phyloP scores from a whole-genome alignment of 2,113 vertebrate species.

The Stigmatopora nigra region DNA sequence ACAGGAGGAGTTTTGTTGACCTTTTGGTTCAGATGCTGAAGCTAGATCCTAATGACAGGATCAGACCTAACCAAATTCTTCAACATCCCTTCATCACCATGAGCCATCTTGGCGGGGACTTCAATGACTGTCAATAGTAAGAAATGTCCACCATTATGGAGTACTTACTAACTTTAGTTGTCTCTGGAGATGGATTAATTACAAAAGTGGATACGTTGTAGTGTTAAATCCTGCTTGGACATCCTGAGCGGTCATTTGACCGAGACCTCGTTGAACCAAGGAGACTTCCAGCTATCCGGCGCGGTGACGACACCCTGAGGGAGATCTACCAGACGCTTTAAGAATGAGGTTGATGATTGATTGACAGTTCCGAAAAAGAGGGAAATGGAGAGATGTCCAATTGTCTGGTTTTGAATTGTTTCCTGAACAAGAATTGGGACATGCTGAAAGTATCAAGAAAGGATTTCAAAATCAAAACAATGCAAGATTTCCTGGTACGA shows the following conservation, averaged over 20 bases:
- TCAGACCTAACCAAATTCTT: slow-evolving; percentile 1
- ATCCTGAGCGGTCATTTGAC: not conserved
- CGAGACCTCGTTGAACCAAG: not conserved
- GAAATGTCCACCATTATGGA: not conserved
- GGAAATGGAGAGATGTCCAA: not conserved
- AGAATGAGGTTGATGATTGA: not conserved
- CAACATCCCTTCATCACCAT: slow-evolving; percentile 11
- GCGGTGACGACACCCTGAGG: not conserved
- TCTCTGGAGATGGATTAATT: not conserved
- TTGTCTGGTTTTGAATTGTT: not conserved
- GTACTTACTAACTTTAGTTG: not conserved
- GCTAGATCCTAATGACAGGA: not conserved
- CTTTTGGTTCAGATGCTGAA: slow-evolving; percentile 8
- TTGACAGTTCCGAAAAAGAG: not conserved
- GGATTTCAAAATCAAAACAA: not conserved
- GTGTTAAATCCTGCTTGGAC: slow-evolving; percentile 4
- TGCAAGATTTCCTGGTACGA: not conserved
- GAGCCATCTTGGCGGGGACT: not conserved
- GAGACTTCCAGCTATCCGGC: not conserved
- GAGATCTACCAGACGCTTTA: not conserved
- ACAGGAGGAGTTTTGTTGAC: slow-evolving; percentile 6
- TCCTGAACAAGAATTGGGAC: not conserved
- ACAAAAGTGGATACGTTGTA: not conserved
- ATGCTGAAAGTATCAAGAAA: not conserved
- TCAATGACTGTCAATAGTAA: slow-evolving; percentile 9